Base-by-base conservation (phyloP, 1,140 invertebrate genomes). In the Drosophila serrata region DNA sequence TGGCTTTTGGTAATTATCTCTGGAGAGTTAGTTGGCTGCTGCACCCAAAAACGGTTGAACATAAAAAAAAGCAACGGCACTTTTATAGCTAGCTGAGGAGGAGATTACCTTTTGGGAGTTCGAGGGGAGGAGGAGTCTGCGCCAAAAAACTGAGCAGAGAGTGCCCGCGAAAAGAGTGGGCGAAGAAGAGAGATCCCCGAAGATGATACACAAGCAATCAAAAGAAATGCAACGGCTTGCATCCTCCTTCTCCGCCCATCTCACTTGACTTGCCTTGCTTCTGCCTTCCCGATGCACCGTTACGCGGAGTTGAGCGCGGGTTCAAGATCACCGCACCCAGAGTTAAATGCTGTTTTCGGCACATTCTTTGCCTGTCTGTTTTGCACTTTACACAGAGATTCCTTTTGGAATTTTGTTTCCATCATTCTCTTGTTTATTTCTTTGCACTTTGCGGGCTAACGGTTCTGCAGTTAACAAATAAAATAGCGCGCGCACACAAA, bases 171-270 rank as follows among this genome's bases (percentile, higher is more conserved):
- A 77, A 74, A 68, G 61, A 69, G 68, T 75, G 73, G 74, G 80
- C 80, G 80, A 45, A 65, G 53, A 62, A 64, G 61, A 64, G 53
- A 84, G 84, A 88, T 88, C 56, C 76, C 76, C 84, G 65, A 90
- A 79, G 85, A 90, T 90, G 86, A 90, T 90, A 90, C 85, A 90
- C 81, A 90, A 90, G 85, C 86, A 90, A 90, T 90, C 85, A 90
- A 90, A 90, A 90, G 86, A 81, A 90, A 90, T 81, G 86, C 86
- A 90, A 80, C 68, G 67, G 65, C 67, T 68, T 63, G 60, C 75
- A 51, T 57, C 59, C 57, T 69, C 31, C 46, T 53, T 39, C 46
- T 49, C 64, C 42, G 37, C 42, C 65, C 68, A 72, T 59, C 67
- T 72, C 51, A 55, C 33, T 37, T 55, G 51, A 53, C 17, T 67